Evolutionary conservation across 2,113 vertebrate genomes (phyloP), one percentile per base, ranked within the genome.

Genomic region (Trochalopteron elliotii): DNA sequence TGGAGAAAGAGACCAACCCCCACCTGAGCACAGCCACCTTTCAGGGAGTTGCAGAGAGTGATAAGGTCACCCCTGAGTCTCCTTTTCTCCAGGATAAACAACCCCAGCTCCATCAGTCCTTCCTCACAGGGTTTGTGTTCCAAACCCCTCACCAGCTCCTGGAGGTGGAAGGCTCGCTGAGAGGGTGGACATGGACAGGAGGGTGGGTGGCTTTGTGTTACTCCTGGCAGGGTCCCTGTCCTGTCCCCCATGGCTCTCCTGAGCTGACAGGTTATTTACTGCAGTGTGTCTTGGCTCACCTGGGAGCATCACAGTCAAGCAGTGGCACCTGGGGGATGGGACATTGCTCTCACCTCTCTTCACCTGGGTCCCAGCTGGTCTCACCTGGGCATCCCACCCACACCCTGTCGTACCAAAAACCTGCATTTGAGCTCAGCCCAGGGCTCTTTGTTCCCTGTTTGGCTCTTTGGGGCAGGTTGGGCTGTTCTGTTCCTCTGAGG

Each of bases 391-490:
- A 44, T 77, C 28, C 45, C 22, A 11, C 40, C 70, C 45, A 17
- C 20, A 17, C 25, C 13, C 42, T n/a, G n/a, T n/a, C n/a, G 11
- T 3, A 12, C 44, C 50, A 52, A 37, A 47, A 23, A 24, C 15
- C 53, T 84, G 2, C 47, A 69, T 65, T 42, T 53, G 28, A 65
- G 49, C 59, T 53, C 37, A 90, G 20, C 31, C 3, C 11, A 59
- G 14, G 21, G 12, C 2, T 50, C 4, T 35, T 0, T 0, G 2
- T 2, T 47, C 1, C 2, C 7, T 0, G 3, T 6, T 75, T 33
- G 31, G 18, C 9, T 91, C 8, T 12, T 2, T 56, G 15, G 11
- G 11, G 15, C 7, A 2, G n/a, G 9, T 1, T 65, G n/a, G 22
- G 27, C 13, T 33, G 17, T 33, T 45, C 6, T 72, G 15, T 11